Conservation (phyloP, 2,888 invertebrate species). For the Agonopterix alstromeriana region DNA sequence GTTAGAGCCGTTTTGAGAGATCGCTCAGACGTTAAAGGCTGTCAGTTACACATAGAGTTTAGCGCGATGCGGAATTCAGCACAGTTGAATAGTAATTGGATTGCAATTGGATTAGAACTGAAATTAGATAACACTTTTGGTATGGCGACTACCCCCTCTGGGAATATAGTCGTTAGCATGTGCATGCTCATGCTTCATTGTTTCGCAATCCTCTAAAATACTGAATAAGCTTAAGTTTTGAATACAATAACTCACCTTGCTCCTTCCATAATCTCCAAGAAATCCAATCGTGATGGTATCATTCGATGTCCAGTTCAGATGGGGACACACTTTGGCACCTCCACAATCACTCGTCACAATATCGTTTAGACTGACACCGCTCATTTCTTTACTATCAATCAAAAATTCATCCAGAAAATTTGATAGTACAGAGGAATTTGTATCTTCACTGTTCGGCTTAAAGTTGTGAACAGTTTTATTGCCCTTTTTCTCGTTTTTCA, state of each 20-base stretch:
- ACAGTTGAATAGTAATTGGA: too few relatives aligned
- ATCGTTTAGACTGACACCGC: slow-evolving; percentile 53
- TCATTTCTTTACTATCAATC: slow-evolving; percentile 38
- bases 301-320: slow-evolving; percentile 39
- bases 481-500: not conserved
- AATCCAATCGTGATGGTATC: slow-evolving; percentile 83
- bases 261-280: slow-evolving; percentile 85
- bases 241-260: slow-evolving; percentile 74
- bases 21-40: too few relatives aligned
- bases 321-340: slow-evolving; percentile 47
- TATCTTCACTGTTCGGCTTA: not conserved
- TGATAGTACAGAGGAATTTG: slow-evolving; percentile 12
- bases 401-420: slow-evolving; percentile 38
- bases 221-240: too few relatives aligned
- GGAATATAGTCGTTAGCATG: too few relatives aligned
- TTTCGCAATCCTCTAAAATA: too few relatives aligned
- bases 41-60: too few relatives aligned
- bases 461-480: not conserved
- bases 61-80: too few relatives aligned
- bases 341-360: slow-evolving; percentile 56
- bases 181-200: too few relatives aligned
- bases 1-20: too few relatives aligned
- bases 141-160: too few relatives aligned
- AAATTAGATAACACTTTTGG: too few relatives aligned
- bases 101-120: too few relatives aligned